These are phyloP conservation scores for Labrus mixtus DNA, from an alignment of 2,113 vertebrate species.

Conservation along the genomic window DNA sequence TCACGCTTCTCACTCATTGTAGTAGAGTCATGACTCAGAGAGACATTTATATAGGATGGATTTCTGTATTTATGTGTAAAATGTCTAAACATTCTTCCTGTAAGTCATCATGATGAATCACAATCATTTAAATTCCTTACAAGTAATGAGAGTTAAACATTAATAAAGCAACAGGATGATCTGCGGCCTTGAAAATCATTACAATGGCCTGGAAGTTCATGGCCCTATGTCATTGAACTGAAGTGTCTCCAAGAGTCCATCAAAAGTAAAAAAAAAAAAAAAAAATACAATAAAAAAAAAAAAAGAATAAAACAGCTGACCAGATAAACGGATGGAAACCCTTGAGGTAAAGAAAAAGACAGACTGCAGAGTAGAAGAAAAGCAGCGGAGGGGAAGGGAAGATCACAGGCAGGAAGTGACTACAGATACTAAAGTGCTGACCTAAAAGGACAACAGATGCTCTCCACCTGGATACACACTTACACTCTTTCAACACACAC, in stretches of 20 bases:
- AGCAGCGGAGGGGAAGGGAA: not conserved
- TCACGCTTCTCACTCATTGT: too few species aligned
- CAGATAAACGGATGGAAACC: not conserved
- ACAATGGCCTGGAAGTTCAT: too few species aligned
- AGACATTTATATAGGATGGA: too few species aligned
- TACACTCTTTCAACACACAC: not conserved
- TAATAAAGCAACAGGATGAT: not conserved
- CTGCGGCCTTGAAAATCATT: not conserved
- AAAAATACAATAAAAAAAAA: too few species aligned
- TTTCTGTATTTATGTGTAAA: too few species aligned
- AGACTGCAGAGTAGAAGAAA: not conserved
- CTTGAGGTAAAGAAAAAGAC: not conserved
- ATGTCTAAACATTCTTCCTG: too few species aligned
- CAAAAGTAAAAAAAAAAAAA: not conserved
- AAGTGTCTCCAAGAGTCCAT: not conserved
- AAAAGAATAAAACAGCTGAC: not conserved
- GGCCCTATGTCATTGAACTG: too few species aligned
- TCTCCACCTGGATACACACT: slow-evolving; percentile 28
- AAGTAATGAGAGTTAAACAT: not conserved
- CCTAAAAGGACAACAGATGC: slow-evolving; percentile 24
- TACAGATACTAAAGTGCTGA: slow-evolving; percentile 17
- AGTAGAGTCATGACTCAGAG: too few species aligned
- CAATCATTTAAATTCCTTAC: not conserved
- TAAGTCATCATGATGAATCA: not conserved
- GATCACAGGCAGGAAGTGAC: slow-evolving; percentile 38